Conservation (phyloP, 2,113 vertebrate species). For the Ailurus styani region DNA sequence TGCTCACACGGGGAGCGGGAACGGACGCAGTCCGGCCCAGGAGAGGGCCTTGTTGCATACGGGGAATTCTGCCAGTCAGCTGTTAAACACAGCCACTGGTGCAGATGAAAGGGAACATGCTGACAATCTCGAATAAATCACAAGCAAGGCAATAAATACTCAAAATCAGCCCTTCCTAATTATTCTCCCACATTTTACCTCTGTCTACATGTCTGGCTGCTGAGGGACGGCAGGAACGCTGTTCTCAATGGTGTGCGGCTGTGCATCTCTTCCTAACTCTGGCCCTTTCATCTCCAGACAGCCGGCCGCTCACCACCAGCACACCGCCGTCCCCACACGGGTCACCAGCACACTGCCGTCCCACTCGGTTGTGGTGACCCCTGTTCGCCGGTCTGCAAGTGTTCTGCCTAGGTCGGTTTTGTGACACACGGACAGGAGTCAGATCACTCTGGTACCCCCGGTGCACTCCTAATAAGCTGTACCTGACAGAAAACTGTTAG, state of each 20-base stretch:
- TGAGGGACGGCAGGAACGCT: not conserved
- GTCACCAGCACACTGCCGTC: not conserved
- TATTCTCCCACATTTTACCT: not conserved
- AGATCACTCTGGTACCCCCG: not conserved
- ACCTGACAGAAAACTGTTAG: not conserved
- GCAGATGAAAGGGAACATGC: not conserved
- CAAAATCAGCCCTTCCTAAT: not conserved
- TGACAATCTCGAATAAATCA: not conserved
- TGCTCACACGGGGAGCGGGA: too few relatives aligned
- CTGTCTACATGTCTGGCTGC: not conserved
- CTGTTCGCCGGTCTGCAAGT: not conserved
- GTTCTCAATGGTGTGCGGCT: rapidly evolving
- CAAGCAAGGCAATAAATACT: not conserved
- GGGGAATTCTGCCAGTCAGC: not conserved
- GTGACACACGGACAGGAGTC: not conserved
- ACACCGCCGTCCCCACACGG: not conserved
- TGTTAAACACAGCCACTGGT: not conserved
- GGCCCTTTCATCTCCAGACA: not conserved
- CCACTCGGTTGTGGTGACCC: not conserved
- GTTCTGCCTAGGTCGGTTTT: not conserved
- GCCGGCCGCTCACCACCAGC: not conserved
- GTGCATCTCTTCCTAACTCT: rapidly evolving
- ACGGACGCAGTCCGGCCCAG: not conserved
- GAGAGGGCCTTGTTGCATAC: not conserved
- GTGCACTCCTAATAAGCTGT: not conserved